Percentiles rank a stretch among this genome's conserved stretches.
phyloP scores from a whole-genome alignment of 2,797 vertebrate genomes.

The Semotilus atromaculatus region DNA sequence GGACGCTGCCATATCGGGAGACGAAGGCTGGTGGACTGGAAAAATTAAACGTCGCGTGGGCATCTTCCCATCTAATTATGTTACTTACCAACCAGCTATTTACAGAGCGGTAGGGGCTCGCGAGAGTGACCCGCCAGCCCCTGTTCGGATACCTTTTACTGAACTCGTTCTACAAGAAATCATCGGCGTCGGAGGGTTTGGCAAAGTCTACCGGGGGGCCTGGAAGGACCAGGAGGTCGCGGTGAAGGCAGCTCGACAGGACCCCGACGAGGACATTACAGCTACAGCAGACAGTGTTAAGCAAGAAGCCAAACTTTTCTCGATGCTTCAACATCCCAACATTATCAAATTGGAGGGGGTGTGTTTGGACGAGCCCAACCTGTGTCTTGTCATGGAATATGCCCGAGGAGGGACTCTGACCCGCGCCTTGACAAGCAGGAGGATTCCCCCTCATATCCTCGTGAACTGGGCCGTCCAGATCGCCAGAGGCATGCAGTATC shows the following conservation, averaged over 20 bases:
- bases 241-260: slow-evolving; percentile 92
- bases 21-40: slow-evolving; percentile 92
- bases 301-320: slow-evolving; percentile 92
- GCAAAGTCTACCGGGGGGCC: slow-evolving; percentile 92
- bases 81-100: slow-evolving; percentile 79
- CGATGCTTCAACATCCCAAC: slow-evolving; percentile 91
- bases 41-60: slow-evolving; percentile 88
- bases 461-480: slow-evolving; percentile 98
- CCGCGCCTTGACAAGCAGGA: slow-evolving; percentile 86
- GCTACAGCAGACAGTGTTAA: slow-evolving; percentile 88
- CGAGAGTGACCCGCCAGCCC: slow-evolving; percentile 75
- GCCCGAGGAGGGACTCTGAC: slow-evolving; percentile 92
- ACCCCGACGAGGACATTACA: slow-evolving; percentile 92
- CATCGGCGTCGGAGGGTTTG: slow-evolving; percentile 93
- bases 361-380: slow-evolving; percentile 91
- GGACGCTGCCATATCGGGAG: slow-evolving; percentile 87
- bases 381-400: slow-evolving; percentile 95
- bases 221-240: slow-evolving; percentile 93
- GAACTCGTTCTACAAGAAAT: slow-evolving; percentile 91
- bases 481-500: slow-evolving; percentile 92
- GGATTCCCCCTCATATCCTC: slow-evolving; percentile 92
- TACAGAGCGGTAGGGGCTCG: slow-evolving; percentile 71
- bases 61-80: slow-evolving; percentile 89
- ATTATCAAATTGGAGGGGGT: slow-evolving; percentile 92
- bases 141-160: slow-evolving; percentile 85